Percentiles rank a stretch among this genome's conserved stretches.
Evolutionary conservation across 2,113 vertebrate species (phyloP).

Genomic region (Turnix velox): DNA sequence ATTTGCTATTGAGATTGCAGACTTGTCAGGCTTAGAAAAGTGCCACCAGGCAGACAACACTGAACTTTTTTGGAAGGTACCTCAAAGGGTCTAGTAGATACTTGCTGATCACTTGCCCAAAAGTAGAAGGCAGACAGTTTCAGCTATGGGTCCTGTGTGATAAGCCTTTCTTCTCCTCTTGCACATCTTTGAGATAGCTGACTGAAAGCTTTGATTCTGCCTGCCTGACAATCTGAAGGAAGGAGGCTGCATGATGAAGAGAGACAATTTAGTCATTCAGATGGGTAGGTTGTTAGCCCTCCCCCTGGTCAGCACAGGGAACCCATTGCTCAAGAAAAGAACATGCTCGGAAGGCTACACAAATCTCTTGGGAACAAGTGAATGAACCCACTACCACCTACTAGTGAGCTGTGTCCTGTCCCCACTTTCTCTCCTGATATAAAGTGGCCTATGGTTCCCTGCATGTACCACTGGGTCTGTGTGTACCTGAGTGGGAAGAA

Average conservation of each 20-base stretch:
- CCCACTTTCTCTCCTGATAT: background rate
- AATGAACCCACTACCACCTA: background rate
- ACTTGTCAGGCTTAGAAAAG: conserved; percentile 6
- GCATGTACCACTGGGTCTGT: background rate
- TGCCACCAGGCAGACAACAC: conserved; percentile 5
- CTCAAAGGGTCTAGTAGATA: conserved; percentile 17
- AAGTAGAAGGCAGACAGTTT: conserved; percentile 3
- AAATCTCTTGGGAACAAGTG: background rate
- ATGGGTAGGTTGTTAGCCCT: background rate
- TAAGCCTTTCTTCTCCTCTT: background rate
- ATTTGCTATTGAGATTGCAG: background rate
- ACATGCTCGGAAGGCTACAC: background rate
- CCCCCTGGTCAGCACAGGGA: background rate
- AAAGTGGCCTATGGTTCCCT: background rate
- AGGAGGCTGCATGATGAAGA: background rate
- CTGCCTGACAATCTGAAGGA: background rate
- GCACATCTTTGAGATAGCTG: background rate
- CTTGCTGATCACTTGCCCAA: conserved; percentile 37
- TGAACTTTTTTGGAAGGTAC: background rate
- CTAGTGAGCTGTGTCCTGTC: background rate
- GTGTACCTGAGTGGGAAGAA: background rate
- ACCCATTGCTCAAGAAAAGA: background rate
- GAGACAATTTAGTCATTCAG: background rate
- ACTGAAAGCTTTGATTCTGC: conserved; percentile 16
- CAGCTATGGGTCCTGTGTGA: background rate